Evolutionary conservation across 1,140 invertebrate genomes (phyloP).

Genomic region (Drosophila mayri): DNA sequence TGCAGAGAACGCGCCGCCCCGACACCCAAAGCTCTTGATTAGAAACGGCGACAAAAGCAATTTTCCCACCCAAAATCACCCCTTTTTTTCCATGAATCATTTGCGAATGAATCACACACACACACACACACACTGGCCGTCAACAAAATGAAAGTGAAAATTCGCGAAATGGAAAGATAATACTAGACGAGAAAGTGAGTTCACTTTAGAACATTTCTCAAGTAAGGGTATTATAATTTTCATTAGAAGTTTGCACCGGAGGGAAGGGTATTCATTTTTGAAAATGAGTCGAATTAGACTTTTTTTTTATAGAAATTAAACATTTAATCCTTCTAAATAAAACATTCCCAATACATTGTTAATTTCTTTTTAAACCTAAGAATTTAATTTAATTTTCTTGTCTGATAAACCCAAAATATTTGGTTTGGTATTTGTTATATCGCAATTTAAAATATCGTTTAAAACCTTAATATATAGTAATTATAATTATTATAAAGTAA

Average conservation of each 20-base stretch:
- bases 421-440: too few relatives aligned
- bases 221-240: neutral
- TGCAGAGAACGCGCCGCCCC: neutral
- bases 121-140: neutral
- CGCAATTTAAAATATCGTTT: too few relatives aligned
- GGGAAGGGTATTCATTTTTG: neutral
- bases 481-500: too few relatives aligned
- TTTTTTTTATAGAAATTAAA: neutral
- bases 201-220: neutral
- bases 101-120: slow-evolving; percentile 20
- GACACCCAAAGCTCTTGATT: slow-evolving; percentile 55
- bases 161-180: neutral
- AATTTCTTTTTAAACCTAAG: too few relatives aligned
- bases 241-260: neutral
- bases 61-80: slow-evolving; percentile 40
- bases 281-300: too few relatives aligned
- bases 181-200: neutral
- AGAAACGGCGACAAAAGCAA: slow-evolving; percentile 71
- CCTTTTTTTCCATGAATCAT: slow-evolving; percentile 42
- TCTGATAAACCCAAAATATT: too few relatives aligned
- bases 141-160: slow-evolving; percentile 21
- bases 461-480: too few relatives aligned
- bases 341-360: neutral
- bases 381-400: too few relatives aligned
- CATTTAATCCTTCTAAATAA: neutral